phyloP scores from a whole-genome alignment of 2,113 vertebrate genomes.

The Callopanchax toddi region DNA sequence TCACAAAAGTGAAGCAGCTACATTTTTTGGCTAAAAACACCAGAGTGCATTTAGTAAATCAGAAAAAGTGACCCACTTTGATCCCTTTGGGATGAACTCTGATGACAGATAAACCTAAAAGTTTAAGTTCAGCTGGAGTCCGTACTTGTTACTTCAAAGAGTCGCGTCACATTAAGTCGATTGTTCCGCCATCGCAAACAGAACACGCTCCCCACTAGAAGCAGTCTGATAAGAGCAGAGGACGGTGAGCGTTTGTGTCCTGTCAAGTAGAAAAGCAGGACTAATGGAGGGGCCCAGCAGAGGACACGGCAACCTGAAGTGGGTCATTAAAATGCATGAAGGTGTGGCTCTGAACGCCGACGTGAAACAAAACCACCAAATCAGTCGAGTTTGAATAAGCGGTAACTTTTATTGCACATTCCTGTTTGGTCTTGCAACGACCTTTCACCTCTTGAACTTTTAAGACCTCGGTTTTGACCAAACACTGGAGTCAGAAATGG shows the following conservation, averaged over 20 bases:
- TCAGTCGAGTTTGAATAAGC: slow-evolving; percentile 78
- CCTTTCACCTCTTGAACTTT: slow-evolving; percentile 68
- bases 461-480: slow-evolving; percentile 66
- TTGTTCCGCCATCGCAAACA: neutral
- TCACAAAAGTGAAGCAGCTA: neutral
- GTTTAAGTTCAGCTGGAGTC: no score
- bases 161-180: no score
- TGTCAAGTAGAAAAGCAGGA: no score
- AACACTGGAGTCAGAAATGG: slow-evolving; percentile 65
- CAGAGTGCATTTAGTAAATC: no score
- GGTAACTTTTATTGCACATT: slow-evolving; percentile 87
- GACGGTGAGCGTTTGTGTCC: no score
- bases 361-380: slow-evolving; percentile 53
- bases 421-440: slow-evolving; percentile 83
- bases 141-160: no score
- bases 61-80: no score
- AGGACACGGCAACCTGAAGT: slow-evolving; percentile 45
- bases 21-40: no score
- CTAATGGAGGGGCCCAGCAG: slow-evolving; percentile 32
- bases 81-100: no score
- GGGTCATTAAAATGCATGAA: slow-evolving; percentile 34
- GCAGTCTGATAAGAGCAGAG: slow-evolving; percentile 16
- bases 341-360: slow-evolving; percentile 4
- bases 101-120: no score
- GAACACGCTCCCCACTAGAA: slow-evolving; percentile 24